A percentile compares a stretch with the other conserved stretches of the same genome.
Evolutionary conservation across 2,113 vertebrate genomes (phyloP).

Genomic region (Plecotus auritus): DNA sequence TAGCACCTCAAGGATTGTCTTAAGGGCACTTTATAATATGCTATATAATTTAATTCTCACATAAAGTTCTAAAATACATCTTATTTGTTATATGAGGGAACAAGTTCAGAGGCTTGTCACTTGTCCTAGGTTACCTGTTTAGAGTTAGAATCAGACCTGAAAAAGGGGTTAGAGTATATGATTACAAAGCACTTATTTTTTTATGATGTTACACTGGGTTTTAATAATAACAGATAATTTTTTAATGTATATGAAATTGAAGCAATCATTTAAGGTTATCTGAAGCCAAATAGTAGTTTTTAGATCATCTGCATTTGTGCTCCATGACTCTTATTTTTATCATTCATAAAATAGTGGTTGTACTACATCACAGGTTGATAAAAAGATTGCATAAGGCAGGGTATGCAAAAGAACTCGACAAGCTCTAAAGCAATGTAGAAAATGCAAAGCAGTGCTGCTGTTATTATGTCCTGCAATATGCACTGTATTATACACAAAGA

Average conservation of each 20-base stretch:
- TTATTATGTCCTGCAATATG: background rate
- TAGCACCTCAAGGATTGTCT: background rate
- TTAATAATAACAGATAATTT: slow-evolving; percentile 23
- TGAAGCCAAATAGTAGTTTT: background rate
- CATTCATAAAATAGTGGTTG: background rate
- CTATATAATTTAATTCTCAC: background rate
- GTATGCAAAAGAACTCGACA: background rate
- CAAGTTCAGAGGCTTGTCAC: background rate
- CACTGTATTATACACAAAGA: background rate
- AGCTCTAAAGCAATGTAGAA: background rate
- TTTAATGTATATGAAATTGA: background rate
- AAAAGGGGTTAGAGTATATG: background rate
- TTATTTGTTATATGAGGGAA: background rate
- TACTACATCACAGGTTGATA: background rate
- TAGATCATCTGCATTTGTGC: background rate
- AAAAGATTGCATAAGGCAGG: background rate
- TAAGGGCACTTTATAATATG: background rate
- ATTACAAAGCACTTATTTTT: background rate
- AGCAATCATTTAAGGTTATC: background rate
- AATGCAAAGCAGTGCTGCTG: background rate
- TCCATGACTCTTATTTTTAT: background rate
- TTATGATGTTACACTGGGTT: background rate
- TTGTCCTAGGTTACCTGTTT: background rate
- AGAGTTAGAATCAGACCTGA: background rate
- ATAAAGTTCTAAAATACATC: background rate